A percentile compares a stretch with the other conserved stretches of the same genome.
Conservation (phyloP, 2,888 invertebrate genomes). For the Conchocele bisecta region DNA sequence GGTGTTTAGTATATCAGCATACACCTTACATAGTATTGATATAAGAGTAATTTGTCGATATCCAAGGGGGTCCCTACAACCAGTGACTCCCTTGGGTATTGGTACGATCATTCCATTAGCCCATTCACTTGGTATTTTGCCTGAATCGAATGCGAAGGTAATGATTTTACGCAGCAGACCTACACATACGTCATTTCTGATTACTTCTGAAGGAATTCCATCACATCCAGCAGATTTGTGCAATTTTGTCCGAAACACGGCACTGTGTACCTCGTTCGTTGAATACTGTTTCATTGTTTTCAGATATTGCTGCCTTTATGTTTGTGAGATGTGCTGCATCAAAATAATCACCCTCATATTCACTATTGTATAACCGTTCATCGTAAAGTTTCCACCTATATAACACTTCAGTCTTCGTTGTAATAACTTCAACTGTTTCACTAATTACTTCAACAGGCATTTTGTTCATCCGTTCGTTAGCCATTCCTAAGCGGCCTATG, state of each 20-base stretch:
- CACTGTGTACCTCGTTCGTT: no score
- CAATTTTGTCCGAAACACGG: no score
- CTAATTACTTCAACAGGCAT: background rate
- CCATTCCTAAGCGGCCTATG: conserved; percentile 4
- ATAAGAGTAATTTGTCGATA: conserved; percentile 26
- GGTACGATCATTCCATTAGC: conserved; percentile 9
- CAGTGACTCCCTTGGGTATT: conserved; percentile 3
- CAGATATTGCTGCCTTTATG: no score
- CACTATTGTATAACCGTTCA: background rate
- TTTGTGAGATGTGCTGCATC: no score
- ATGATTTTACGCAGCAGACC: conserved; percentile 8
- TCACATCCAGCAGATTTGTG: no score
- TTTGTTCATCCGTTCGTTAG: background rate
- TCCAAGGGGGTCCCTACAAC: conserved; percentile 13
- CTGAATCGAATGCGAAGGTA: conserved; percentile 7
- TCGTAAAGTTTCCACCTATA: conserved; percentile 10
- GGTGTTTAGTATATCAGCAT: conserved; percentile 17
- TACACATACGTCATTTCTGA: conserved; percentile 13
- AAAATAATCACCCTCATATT: no score
- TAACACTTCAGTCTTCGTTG: background rate
- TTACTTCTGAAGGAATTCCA: no score
- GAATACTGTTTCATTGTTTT: no score
- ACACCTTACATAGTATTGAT: conserved; percentile 19
- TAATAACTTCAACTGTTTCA: background rate
- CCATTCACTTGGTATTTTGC: conserved; percentile 11